Evolutionary conservation across 37 sponge, comb jelly and placozoan species (phyloP).

Genomic region (Theonella swinhoei): DNA sequence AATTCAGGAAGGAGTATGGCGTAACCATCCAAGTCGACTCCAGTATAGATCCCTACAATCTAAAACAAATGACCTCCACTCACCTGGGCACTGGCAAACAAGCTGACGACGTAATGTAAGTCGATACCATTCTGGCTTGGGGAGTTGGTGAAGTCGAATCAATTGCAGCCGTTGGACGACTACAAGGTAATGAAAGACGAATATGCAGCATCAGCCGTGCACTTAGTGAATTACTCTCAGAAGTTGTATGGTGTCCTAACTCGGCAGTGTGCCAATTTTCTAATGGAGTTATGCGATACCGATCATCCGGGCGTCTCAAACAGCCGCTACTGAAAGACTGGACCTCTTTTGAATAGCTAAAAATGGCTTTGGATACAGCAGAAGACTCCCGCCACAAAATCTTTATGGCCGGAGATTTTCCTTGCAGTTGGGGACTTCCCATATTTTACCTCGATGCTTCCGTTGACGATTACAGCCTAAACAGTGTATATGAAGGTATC

Average conservation of each 20-base stretch:
- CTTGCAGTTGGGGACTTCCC: slow-evolving; percentile 26
- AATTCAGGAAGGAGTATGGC: no score
- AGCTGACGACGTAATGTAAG: slow-evolving; percentile 29
- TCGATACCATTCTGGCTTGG: slow-evolving; percentile 42
- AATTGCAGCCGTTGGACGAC: slow-evolving; percentile 13
- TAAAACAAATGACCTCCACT: no score
- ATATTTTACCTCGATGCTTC: slow-evolving; percentile 41
- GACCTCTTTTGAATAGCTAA: slow-evolving; percentile 20
- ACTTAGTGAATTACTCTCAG: neutral
- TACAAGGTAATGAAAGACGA: slow-evolving; percentile 5
- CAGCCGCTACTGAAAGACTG: slow-evolving; percentile 25
- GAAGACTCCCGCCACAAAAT: slow-evolving; percentile 7
- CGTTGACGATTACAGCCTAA: slow-evolving; percentile 10
- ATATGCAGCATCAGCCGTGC: slow-evolving; percentile 11
- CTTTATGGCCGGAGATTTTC: slow-evolving; percentile 20
- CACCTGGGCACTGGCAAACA: no score
- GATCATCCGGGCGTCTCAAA: no score
- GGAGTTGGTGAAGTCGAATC: slow-evolving; percentile 12
- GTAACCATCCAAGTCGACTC: no score
- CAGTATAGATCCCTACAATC: no score
- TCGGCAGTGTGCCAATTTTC: slow-evolving; percentile 33
- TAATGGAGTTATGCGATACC: slow-evolving; percentile 44
- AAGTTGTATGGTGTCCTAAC: slow-evolving; percentile 43
- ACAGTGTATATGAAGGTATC: slow-evolving; percentile 12
- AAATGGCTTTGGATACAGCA: slow-evolving; percentile 9